These are phyloP conservation scores for Tetramorium parvispinum DNA, from an alignment of 1,140 invertebrate species.

Conservation along the genomic window DNA sequence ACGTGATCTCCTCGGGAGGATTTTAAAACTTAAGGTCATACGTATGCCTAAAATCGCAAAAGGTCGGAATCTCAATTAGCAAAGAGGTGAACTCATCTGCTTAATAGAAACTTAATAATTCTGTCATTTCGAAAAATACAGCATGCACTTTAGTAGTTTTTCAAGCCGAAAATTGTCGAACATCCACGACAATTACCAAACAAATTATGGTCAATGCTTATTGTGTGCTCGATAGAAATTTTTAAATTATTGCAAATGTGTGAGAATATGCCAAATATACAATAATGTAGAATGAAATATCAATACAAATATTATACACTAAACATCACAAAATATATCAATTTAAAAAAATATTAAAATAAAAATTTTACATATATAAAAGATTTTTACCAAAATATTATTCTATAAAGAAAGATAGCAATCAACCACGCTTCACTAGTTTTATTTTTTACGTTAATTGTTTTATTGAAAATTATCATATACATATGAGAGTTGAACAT, in stretches of 20 bases:
- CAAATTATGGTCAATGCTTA: background rate
- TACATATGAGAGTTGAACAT: no score
- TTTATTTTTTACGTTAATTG: no score
- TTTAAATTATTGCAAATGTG: background rate
- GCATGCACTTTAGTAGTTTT: background rate
- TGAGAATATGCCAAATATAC: background rate
- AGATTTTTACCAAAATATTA: background rate
- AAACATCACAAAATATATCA: background rate
- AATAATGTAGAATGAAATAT: background rate
- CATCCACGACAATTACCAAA: background rate
- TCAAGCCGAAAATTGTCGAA: background rate
- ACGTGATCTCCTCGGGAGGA: background rate
- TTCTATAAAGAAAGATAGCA: background rate
- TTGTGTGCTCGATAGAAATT: background rate
- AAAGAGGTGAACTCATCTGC: background rate
- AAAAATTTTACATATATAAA: background rate
- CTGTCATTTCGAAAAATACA: background rate
- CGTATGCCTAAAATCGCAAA: slow-evolving; percentile 34
- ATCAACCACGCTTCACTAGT: no score
- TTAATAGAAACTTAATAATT: slow-evolving; percentile 6
- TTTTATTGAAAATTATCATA: no score
- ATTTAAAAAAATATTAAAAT: background rate
- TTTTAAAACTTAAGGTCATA: slow-evolving; percentile 46
- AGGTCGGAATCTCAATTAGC: slow-evolving; percentile 43
- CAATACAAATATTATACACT: background rate